Conservation (phyloP, 2,888 invertebrate species). For the Pollenia amentaria region DNA sequence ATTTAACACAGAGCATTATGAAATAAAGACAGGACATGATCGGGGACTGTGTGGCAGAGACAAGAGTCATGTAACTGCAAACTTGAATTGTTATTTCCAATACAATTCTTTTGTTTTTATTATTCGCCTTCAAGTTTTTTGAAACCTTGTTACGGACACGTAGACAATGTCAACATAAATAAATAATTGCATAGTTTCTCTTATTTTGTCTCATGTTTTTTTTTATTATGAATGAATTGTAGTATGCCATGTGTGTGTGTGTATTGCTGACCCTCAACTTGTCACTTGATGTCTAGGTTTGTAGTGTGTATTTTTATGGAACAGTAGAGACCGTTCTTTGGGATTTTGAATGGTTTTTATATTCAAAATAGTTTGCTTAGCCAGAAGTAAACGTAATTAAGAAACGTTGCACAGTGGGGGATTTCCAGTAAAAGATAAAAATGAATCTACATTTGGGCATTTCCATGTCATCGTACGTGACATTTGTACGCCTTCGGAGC, state of each 20-base stretch:
- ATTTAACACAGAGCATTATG: slow-evolving; percentile 3
- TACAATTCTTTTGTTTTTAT: neutral
- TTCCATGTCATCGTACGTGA: too few relatives aligned
- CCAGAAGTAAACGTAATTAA: too few relatives aligned
- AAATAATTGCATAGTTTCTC: slow-evolving; percentile 60
- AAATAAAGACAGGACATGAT: neutral
- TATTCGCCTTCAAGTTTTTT: slow-evolving; percentile 6
- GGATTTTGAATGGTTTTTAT: neutral
- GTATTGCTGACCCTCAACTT: slow-evolving; percentile 56
- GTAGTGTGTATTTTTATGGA: neutral
- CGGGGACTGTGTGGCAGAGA: neutral
- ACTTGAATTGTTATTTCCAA: slow-evolving; percentile 10
- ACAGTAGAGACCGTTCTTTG: neutral
- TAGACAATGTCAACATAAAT: slow-evolving; percentile 70
- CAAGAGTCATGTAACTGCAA: slow-evolving; percentile 1
- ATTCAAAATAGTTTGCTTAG: neutral
- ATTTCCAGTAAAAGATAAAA: too few relatives aligned
- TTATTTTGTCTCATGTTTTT: neutral
- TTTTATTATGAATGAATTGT: neutral
- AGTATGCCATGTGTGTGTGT: neutral
- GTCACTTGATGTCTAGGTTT: slow-evolving; percentile 19
- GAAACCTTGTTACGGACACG: slow-evolving; percentile 61
- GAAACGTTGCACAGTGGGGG: too few relatives aligned
- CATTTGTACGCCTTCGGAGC: too few relatives aligned
- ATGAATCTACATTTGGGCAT: too few relatives aligned